phyloP scores from a whole-genome alignment of 2,888 invertebrate species.

The Morpho achilles region DNA sequence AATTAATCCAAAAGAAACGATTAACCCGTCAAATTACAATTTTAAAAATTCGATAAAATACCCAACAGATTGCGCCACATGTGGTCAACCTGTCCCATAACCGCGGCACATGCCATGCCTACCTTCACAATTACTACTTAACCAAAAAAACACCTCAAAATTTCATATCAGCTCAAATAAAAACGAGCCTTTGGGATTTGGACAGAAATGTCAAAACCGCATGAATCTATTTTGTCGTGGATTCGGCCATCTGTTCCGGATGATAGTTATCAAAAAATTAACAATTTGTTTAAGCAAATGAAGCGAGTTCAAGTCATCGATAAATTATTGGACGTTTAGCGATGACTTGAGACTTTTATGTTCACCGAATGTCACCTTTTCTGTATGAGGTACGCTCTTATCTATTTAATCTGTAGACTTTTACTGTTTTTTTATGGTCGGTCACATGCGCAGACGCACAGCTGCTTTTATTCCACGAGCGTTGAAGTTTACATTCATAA shows the following conservation, averaged over 20 bases:
- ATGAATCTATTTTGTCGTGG: constrained; percentile 28
- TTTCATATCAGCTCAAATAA: constrained; percentile 23
- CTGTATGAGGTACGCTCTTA: constrained; percentile 58
- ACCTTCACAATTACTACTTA: constrained; percentile 64
- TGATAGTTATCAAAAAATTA: constrained; percentile 78
- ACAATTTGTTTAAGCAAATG: constrained; percentile 79
- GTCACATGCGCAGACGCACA: constrained; percentile 39
- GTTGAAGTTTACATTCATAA: constrained; percentile 14
- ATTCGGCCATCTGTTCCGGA: constrained; percentile 70
- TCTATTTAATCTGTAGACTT: constrained; percentile 58
- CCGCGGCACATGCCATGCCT: constrained; percentile 74
- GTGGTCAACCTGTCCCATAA: constrained; percentile 78
- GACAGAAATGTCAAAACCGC: constrained; percentile 30
- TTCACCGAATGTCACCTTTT: constrained; percentile 75
- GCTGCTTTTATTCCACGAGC: constrained; percentile 36
- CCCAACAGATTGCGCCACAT: constrained; percentile 72
- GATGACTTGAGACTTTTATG: constrained; percentile 62
- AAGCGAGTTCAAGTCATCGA: constrained; percentile 67
- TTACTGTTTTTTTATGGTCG: constrained; percentile 52
- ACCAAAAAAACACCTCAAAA: constrained; percentile 57
- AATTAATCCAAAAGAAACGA: constrained; percentile 53
- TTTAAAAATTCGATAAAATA: constrained; percentile 63
- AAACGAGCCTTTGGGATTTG: constrained; percentile 24
- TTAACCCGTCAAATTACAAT: constrained; percentile 62
- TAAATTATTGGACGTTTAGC: constrained; percentile 72